These are phyloP conservation scores for Riparia riparia DNA, from an alignment of 2,113 vertebrate genomes.

Conservation along the genomic window DNA sequence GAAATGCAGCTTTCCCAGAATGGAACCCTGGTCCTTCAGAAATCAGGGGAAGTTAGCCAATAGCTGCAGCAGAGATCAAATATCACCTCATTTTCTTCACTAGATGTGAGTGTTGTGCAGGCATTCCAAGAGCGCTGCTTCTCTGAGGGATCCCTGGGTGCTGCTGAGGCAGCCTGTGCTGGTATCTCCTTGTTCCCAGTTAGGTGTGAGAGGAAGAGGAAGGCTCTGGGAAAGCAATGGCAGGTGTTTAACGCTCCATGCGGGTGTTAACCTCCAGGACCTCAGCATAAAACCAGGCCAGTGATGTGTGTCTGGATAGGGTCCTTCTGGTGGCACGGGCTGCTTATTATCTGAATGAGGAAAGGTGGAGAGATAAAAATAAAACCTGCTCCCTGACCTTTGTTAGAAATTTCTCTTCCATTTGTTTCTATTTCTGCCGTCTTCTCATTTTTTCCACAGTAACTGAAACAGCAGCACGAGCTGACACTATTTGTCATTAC, in stretches of 20 bases:
- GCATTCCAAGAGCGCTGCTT: not conserved
- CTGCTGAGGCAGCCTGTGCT: not conserved
- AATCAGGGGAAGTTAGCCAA: not conserved
- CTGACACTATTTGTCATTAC: constrained; percentile 43
- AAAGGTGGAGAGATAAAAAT: constrained; percentile 20
- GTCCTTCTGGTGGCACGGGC: not conserved
- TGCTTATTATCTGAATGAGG: not conserved
- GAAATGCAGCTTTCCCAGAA: not conserved
- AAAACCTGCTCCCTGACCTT: not conserved
- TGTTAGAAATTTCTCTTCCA: constrained; percentile 14
- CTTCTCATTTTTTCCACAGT: constrained; percentile 8
- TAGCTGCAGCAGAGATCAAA: not conserved
- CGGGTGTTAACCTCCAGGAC: not conserved
- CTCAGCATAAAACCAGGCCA: not conserved
- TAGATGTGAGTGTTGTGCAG: not conserved
- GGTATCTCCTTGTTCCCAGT: not conserved
- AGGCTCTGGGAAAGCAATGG: not conserved
- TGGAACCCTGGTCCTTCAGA: not conserved
- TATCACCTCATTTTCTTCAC: not conserved
- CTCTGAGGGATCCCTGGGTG: not conserved
- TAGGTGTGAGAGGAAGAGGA: not conserved
- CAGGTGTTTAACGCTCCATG: not conserved
- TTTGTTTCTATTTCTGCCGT: constrained; percentile 42
- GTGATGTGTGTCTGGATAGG: not conserved
- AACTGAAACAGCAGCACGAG: not conserved